Evolutionary conservation across 2,888 invertebrate genomes (phyloP), one percentile per base, ranked within the genome.

Genomic region (Alviniconcha strummeri): DNA sequence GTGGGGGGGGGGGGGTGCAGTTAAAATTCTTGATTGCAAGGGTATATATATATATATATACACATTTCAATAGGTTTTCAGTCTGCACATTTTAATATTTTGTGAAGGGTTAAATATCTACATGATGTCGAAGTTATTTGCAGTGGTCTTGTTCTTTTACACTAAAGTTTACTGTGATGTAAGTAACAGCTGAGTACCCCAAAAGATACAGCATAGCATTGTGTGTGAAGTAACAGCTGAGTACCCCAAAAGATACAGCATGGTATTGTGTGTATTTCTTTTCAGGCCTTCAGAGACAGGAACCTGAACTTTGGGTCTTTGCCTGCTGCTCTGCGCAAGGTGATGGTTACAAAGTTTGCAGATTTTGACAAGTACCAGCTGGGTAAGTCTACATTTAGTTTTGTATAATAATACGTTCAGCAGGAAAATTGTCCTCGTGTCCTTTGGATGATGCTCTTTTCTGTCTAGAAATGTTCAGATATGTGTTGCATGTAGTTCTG

Each of bases 351-450:
- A 9, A 94, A 94, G 86, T 94, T 94, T 88, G 86, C 91, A 5
- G 93, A 94, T 71, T 94, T 94, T 91, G 94, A 94, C 90, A 91
- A 92, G 81, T 94, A 94, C 88, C 94, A 94, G 86, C 89, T 94
- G 52, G 94, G 94, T 93, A 91, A 88, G 91, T 88, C 80, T 9
- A 19, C 15, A 11, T 36, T 36, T 36, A 36, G 36, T 36, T 3
- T 80, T 67, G 19, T 55, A 19, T n/a, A 8, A 55, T 60, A 15
- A 82, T 79, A 15, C 19, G 79, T 64, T 36, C 36, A 17, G 15
- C 67, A 67, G 67, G 13, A 13, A 67, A 67, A 67, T 67, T 17
- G 67, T 67, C 3, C 17, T 67, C 15, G 17, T 67, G 67, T 15
- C 67, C 67, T 67, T 67, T 13, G 17, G 67, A 15, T 3, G 15